phyloP scores from a whole-genome alignment of 2,113 vertebrate species.

The Erythrolamprus reginae region DNA sequence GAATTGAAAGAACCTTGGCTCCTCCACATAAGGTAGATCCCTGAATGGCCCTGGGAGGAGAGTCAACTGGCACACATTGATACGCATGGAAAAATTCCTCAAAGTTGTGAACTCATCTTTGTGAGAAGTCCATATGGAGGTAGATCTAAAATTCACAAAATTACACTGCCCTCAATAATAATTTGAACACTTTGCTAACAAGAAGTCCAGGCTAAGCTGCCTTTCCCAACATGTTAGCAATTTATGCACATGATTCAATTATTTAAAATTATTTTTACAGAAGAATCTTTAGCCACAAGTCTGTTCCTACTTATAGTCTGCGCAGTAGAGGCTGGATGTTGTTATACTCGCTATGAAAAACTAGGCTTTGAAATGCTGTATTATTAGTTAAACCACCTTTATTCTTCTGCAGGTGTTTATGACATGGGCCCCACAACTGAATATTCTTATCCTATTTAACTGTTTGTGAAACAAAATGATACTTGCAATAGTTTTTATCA shows the following conservation, averaged over 20 bases:
- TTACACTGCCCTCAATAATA: not conserved
- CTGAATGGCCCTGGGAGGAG: not conserved
- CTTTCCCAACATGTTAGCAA: not conserved
- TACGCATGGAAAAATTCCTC: not conserved
- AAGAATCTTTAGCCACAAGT: not conserved
- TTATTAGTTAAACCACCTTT: not conserved
- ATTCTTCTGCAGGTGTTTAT: not conserved
- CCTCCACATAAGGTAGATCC: not conserved
- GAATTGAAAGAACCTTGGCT: not conserved
- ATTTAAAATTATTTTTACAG: not conserved
- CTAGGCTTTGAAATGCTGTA: not conserved
- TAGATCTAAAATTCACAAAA: not conserved
- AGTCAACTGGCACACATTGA: not conserved
- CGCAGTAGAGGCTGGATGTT: no score
- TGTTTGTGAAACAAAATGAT: not conserved
- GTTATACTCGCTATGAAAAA: not conserved
- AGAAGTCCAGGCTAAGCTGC: not conserved
- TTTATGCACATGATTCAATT: not conserved
- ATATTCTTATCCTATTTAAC: not conserved
- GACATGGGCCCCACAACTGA: not conserved
- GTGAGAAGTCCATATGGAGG: not conserved
- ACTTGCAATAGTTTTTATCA: not conserved
- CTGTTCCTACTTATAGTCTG: not conserved
- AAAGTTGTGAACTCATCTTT: not conserved
- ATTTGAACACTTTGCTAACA: not conserved